These are phyloP conservation scores for Toxotes chatareus DNA, from an alignment of 2,113 vertebrate genomes.

Conservation along the genomic window DNA sequence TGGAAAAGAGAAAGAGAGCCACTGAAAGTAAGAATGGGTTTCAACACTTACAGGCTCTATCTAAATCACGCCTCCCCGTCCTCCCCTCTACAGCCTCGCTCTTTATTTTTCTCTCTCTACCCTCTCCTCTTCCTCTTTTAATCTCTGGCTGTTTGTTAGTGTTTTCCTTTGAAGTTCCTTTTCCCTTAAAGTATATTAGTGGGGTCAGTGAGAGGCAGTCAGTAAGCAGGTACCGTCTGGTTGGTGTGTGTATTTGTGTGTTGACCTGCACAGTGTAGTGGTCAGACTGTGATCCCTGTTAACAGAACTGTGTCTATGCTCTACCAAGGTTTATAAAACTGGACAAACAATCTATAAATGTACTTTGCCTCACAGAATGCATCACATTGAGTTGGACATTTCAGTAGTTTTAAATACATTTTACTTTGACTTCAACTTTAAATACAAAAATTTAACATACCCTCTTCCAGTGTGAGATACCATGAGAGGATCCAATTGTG, in stretches of 20 bases:
- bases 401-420: not conserved
- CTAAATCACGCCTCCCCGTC: conserved; percentile 32
- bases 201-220: conserved; percentile 49
- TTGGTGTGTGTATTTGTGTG: conserved; percentile 37
- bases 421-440: not conserved
- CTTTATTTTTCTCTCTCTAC: conserved; percentile 20
- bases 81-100: conserved; percentile 18
- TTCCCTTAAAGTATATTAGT: conserved; percentile 29
- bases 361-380: conserved; percentile 15
- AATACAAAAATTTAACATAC: not conserved
- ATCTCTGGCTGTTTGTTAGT: conserved; percentile 54
- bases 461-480: not conserved
- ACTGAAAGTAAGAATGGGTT: conserved; percentile 55
- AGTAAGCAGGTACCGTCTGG: conserved; percentile 45
- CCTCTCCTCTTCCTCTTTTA: conserved; percentile 42
- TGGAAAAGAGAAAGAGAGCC: conserved; percentile 61
- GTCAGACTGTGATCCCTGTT: conserved; percentile 65
- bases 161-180: conserved; percentile 48
- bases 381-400: not conserved
- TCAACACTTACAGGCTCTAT: conserved; percentile 62
- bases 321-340: conserved; percentile 37
- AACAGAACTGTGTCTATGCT: conserved; percentile 42
- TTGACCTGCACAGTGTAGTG: conserved; percentile 71
- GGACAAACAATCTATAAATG: conserved; percentile 27
- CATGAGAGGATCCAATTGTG: not conserved